Evolutionary conservation across 1,140 invertebrate genomes (phyloP).

Genomic region (Aporrectodea caliginosa): DNA sequence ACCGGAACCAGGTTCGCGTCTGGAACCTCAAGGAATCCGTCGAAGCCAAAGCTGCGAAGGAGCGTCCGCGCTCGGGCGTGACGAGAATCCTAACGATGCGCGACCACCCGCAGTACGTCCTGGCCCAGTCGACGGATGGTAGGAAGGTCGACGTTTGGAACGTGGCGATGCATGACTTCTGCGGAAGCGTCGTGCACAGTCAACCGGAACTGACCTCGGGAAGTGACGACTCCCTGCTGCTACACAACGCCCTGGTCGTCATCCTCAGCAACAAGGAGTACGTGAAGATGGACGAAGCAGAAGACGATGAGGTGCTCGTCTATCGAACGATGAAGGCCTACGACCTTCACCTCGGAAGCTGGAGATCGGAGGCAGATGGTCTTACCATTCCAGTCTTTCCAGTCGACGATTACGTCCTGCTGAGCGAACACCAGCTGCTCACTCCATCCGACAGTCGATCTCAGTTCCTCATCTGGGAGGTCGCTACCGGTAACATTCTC

Average conservation of each 20-base stretch:
- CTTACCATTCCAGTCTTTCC: constrained; percentile 49
- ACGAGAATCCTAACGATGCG: constrained; percentile 45
- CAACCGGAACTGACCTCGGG: constrained; percentile 47
- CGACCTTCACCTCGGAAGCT: too few relatives aligned
- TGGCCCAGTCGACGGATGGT: constrained; percentile 48
- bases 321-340: constrained; percentile 49
- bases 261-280: constrained; percentile 48
- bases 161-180: constrained; percentile 45
- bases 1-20: constrained; percentile 43
- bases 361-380: constrained; percentile 41
- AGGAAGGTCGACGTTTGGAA: constrained; percentile 52
- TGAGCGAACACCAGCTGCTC: constrained; percentile 47
- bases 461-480: constrained; percentile 52
- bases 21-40: constrained; percentile 48
- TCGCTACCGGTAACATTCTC: constrained; percentile 37
- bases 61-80: constrained; percentile 45
- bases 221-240: constrained; percentile 44
- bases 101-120: constrained; percentile 47
- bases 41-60: constrained; percentile 44
- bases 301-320: constrained; percentile 43
- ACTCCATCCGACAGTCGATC: constrained; percentile 47
- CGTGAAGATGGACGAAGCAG: constrained; percentile 41
- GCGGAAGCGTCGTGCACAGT: constrained; percentile 42
- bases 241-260: constrained; percentile 45
- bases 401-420: constrained; percentile 47